Base-by-base conservation (phyloP, 2,888 invertebrate species). In the Luffia ferchaultella region DNA sequence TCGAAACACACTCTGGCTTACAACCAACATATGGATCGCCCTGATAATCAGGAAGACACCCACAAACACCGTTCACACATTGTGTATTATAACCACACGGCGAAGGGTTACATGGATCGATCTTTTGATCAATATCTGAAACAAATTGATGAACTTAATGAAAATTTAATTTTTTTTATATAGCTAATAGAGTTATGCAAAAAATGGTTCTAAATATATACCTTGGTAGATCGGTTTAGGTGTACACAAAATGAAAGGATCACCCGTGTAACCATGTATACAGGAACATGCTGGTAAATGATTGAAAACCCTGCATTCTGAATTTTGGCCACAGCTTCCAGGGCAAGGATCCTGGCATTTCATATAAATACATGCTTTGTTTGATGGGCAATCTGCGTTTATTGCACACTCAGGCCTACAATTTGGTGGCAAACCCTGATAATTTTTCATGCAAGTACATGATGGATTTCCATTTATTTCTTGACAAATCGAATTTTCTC, bases 1-100 rank as follows among this genome's bases (percentile, higher is more conserved):
- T 93, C 16, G 89, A 84, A 17, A 92, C 84, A 67, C 93, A 93
- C 76, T 93, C 93, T 1, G 93, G 93, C 56, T 90, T 86, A 62
- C 93, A 93, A 18, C 89, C 89, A 20, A 85, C 69, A 62, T 89
- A 90, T 40, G 93, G 92, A 73, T 92, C 90, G 44, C 93, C 93
- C 52, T 87, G 86, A 64, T 90, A 92, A 59, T 90, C 90, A n/a
- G 82, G 73, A 51, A 89, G 65, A 63, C 93, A 93, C 16, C 88
- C 86, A 64, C 93, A 93, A 53, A 86, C 68, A 18, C 90, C 90
- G 58, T 89, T 76, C 54, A 76, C 73, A 62, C 91, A 92, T 63
- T 86, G 82, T 2, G 89, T 80, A 68, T 89, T 89, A 52, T 85
- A 74, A 42, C 90, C 90, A 61, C 92, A 92, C 17, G 91, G 90